Percentiles rank a stretch among this genome's conserved stretches.
Conservation (phyloP, 2,113 vertebrate genomes). For the Chelonoidis abingdonii region DNA sequence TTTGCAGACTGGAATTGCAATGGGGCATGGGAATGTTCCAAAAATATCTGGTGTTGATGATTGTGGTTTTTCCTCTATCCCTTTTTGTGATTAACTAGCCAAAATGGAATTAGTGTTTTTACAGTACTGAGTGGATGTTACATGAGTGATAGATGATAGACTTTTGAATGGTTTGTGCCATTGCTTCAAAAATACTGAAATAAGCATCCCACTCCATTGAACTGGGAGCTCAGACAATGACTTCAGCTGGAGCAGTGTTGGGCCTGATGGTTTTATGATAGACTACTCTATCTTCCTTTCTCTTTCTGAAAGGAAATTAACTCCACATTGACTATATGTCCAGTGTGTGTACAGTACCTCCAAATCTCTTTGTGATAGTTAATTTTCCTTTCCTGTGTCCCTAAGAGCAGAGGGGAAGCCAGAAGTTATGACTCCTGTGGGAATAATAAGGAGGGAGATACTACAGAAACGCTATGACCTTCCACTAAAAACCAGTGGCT, state of each 20-base stretch:
- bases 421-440: background rate
- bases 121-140: background rate
- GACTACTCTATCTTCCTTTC: accelerated
- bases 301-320: background rate
- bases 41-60: background rate
- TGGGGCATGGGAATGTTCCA: accelerated
- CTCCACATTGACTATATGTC: accelerated
- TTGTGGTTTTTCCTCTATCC: background rate
- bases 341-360: accelerated
- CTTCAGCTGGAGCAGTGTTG: accelerated
- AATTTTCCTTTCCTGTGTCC: background rate
- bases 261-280: background rate
- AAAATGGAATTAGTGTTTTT: background rate
- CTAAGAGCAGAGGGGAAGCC: background rate
- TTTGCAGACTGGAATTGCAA: accelerated
- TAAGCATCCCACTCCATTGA: background rate
- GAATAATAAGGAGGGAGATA: background rate
- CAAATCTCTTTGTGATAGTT: accelerated
- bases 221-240: background rate
- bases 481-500: background rate
- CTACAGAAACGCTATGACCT: background rate
- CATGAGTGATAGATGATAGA: accelerated
- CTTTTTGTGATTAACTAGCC: background rate
- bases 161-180: accelerated
- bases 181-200: accelerated